A percentile compares a stretch with the other conserved stretches of the same genome.
phyloP scores from a whole-genome alignment of 2,888 invertebrate species.

The Tanypteryx hageni region DNA sequence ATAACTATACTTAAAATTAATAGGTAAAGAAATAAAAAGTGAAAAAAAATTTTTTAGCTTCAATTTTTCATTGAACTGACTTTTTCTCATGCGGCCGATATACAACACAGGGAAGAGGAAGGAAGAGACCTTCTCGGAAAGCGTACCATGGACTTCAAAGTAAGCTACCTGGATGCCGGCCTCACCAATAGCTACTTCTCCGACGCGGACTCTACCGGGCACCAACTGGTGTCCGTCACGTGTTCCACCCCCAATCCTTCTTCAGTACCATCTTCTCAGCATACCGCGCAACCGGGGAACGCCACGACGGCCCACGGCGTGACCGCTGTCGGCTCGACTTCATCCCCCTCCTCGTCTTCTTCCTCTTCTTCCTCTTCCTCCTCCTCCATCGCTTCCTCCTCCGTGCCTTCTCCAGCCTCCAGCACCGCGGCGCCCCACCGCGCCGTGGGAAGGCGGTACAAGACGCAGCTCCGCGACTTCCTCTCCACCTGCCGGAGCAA shows the following conservation, averaged over 20 bases:
- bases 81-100: neutral
- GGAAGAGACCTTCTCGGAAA: constrained; percentile 98
- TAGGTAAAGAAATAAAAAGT: neutral
- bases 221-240: constrained; percentile 77
- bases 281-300: neutral
- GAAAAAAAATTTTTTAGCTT: neutral
- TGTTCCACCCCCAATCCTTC: constrained; percentile 6
- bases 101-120: constrained; percentile 92
- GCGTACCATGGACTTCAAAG: constrained; percentile 99
- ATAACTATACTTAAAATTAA: neutral
- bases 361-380: constrained; percentile 73
- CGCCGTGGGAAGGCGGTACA: constrained; percentile 89
- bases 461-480: constrained; percentile 95
- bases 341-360: constrained; percentile 68
- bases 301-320: constrained; percentile 48
- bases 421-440: constrained; percentile 77
- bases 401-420: constrained; percentile 77
- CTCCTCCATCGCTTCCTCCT: constrained; percentile 77
- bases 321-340: constrained; percentile 74
- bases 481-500: constrained; percentile 93
- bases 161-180: constrained; percentile 96
- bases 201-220: constrained; percentile 80
- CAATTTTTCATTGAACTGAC: neutral
- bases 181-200: constrained; percentile 94
- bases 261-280: neutral